These are phyloP conservation scores for Diadumene lineata DNA, from an alignment of 92 coral and sea anemone species.

Conservation along the genomic window DNA sequence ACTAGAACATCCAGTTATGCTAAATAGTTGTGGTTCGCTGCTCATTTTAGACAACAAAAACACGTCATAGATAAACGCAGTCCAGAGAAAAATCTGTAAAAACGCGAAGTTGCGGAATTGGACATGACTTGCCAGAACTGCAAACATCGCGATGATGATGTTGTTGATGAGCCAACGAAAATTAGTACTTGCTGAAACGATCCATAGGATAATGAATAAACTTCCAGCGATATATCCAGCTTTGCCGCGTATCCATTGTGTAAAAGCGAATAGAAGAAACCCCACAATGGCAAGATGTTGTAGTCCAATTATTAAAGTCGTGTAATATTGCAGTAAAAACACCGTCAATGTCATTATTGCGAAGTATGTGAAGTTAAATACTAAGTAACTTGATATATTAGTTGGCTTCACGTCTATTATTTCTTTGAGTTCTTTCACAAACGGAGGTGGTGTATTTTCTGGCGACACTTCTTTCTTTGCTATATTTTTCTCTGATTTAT, in stretches of 20 bases:
- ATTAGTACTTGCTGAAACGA: slow-evolving; percentile 64
- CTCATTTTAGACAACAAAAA: slow-evolving; percentile 79
- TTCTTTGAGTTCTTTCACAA: slow-evolving; percentile 1
- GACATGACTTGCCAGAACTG: slow-evolving; percentile 84
- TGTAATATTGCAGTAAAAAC: slow-evolving; percentile 68
- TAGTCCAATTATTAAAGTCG: slow-evolving; percentile 66
- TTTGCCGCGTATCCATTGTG: slow-evolving; percentile 78
- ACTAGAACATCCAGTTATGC: slow-evolving; percentile 81
- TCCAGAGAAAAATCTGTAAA: slow-evolving; percentile 94
- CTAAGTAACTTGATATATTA: slow-evolving; percentile 57
- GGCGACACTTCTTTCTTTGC: not conserved
- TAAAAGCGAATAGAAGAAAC: slow-evolving; percentile 77
- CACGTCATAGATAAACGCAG: slow-evolving; percentile 91
- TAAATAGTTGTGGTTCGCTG: slow-evolving; percentile 71
- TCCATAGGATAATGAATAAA: slow-evolving; percentile 61
- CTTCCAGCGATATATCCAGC: slow-evolving; percentile 68
- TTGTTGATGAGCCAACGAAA: slow-evolving; percentile 93
- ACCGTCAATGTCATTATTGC: slow-evolving; percentile 83
- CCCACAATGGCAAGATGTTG: slow-evolving; percentile 88
- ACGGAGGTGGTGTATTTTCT: not conserved
- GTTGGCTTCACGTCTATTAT: slow-evolving; percentile 5
- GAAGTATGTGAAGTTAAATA: slow-evolving; percentile 75
- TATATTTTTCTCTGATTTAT: not conserved
- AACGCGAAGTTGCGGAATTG: slow-evolving; percentile 93
- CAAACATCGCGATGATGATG: slow-evolving; percentile 83